phyloP scores from a whole-genome alignment of 2,888 invertebrate genomes.

The Ectropis crepuscularia region DNA sequence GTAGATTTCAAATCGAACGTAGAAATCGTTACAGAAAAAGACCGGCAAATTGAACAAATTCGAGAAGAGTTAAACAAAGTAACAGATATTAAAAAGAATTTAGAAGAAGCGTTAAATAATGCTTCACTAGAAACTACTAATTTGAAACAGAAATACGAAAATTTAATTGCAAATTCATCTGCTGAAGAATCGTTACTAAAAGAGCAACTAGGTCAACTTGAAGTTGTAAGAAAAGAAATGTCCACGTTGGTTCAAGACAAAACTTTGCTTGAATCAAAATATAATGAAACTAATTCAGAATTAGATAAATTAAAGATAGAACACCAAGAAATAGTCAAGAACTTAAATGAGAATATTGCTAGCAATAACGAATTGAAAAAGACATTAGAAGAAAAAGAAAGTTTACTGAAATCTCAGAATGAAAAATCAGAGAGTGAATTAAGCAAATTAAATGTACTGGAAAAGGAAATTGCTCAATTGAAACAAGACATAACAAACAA shows the following conservation, averaged over 20 bases:
- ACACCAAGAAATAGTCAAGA: conserved; percentile 56
- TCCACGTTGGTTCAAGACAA: conserved; percentile 66
- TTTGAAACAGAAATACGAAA: conserved; percentile 75
- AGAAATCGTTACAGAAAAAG: conserved; percentile 76
- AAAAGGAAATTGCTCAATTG: conserved; percentile 62
- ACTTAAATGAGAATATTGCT: conserved; percentile 59
- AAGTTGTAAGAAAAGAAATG: conserved; percentile 67
- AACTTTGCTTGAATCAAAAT: conserved; percentile 61
- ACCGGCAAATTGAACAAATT: conserved; percentile 72
- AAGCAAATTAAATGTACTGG: conserved; percentile 58
- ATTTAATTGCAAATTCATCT: conserved; percentile 69
- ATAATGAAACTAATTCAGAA: conserved; percentile 57
- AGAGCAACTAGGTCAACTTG: conserved; percentile 69
- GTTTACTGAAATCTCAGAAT: conserved; percentile 61
- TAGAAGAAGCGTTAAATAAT: conserved; percentile 79
- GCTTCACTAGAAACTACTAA: conserved; percentile 63
- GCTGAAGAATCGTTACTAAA: conserved; percentile 73
- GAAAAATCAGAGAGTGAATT: conserved; percentile 61
- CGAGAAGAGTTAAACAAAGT: conserved; percentile 70
- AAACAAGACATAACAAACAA: conserved; percentile 60
- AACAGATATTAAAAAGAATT: conserved; percentile 70
- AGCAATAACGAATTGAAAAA: conserved; percentile 57
- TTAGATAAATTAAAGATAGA: conserved; percentile 60
- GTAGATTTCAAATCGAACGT: conserved; percentile 77
- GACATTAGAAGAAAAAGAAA: conserved; percentile 65